Evolutionary conservation across 2,888 invertebrate genomes (phyloP), one percentile per base, ranked within the genome.

Genomic region (Agrotis puta): DNA sequence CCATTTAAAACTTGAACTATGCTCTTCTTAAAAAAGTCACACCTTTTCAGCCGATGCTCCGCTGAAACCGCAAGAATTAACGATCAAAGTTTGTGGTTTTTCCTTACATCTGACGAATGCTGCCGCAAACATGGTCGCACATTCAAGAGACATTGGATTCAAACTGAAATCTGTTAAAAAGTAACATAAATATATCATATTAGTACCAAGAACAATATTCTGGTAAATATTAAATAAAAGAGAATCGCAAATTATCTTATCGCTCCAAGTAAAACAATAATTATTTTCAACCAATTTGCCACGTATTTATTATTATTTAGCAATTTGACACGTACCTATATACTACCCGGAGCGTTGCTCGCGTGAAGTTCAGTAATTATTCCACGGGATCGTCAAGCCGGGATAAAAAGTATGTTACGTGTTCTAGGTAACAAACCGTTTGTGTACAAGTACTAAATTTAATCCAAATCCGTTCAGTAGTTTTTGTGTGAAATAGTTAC

Each of bases 61-160:
- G 51, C 90, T 90, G 77, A 97, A 96, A 24, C 95, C 94, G 83
- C 97, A 97, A 18, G 96, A 96, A 80, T 97, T 96, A 22, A 97
- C 90, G 56, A 96, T 96, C 68, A 97, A 88, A 54, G 96, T 96
- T 83, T 94, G 94, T 18, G 97, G 96, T 85, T 96, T 96, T 65
- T 94, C 93, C 61, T 95, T 96, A 84, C 95, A 96, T 33, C 97
- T 94, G 11, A 97, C 96, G 70, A 97, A 92, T 2, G 97, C 96
- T 48, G 97, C 95, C 39, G 97, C 96, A 74, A 97, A 95, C 82
- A 95, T 97, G 75, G 97, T 96, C 1, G 96, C 96, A 62, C 97
- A 97, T 14, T 95, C 94, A 54, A 97, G 93, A 3, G 96, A 94
- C 91, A 97, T 93, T 11, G 97, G 97, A 87, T 97, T 97, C 70